Percentiles rank a stretch among this genome's conserved stretches.
phyloP scores from a whole-genome alignment of 2,113 vertebrate species.

The Paradisaea rubra region DNA sequence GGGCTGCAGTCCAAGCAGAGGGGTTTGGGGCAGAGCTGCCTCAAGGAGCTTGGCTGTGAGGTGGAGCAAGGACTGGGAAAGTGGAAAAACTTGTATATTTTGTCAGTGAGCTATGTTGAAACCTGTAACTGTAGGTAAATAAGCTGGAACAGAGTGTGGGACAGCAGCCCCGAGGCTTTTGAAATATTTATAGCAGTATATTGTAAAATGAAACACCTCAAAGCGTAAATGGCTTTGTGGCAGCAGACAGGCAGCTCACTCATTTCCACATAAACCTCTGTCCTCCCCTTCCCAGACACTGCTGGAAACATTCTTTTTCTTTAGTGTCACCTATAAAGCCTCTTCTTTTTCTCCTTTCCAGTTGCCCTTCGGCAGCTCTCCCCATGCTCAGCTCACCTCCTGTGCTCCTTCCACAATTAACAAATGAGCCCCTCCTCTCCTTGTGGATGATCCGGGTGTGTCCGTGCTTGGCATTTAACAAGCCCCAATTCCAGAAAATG shows the following conservation, averaged over 20 bases:
- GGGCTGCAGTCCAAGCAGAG: background rate
- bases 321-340: background rate
- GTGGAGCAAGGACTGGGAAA: background rate
- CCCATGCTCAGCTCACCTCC: background rate
- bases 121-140: background rate
- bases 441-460: fast-evolving
- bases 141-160: background rate
- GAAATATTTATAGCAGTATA: background rate
- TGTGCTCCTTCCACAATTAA: background rate
- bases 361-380: background rate
- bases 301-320: background rate
- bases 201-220: background rate
- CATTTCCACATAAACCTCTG: background rate
- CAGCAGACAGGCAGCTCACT: background rate
- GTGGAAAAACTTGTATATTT: background rate
- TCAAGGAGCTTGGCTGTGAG: background rate
- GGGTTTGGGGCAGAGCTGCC: background rate
- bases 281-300: background rate
- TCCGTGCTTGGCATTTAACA: background rate
- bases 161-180: background rate
- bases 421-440: background rate
- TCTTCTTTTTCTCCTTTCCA: background rate
- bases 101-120: background rate
- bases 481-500: background rate
- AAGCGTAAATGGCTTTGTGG: background rate